These are phyloP conservation scores for Bombus polaris DNA, from an alignment of 1,140 invertebrate genomes.

Conservation along the genomic window DNA sequence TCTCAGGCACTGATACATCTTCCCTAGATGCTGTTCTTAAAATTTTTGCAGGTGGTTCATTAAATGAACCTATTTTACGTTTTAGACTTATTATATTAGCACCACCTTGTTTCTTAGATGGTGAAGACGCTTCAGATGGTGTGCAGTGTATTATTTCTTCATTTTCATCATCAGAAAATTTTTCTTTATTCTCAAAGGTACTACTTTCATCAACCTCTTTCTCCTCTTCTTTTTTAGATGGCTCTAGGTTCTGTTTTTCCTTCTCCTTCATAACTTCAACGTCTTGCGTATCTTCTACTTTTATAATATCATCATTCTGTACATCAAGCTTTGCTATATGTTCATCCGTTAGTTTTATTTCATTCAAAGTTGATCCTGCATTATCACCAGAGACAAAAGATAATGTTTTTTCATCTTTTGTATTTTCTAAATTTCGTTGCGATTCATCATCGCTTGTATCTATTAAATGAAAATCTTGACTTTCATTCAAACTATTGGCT, in stretches of 20 bases:
- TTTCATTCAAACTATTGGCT: conserved; percentile 55
- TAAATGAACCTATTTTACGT: conserved; percentile 60
- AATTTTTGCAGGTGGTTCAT: conserved; percentile 53
- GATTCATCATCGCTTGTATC: conserved; percentile 49
- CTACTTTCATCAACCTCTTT: conserved; percentile 8
- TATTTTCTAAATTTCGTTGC: neutral
- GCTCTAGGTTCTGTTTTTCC: neutral
- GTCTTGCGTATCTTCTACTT: conserved; percentile 2
- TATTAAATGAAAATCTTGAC: conserved; percentile 74
- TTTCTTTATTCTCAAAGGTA: neutral
- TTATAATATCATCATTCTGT: neutral
- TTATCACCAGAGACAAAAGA: neutral
- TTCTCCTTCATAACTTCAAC: conserved; percentile 8
- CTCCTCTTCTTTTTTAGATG: neutral
- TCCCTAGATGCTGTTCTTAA: conserved; percentile 41
- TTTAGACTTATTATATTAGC: conserved; percentile 50
- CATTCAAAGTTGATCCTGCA: neutral
- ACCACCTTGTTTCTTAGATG: conserved; percentile 44
- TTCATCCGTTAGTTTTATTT: neutral
- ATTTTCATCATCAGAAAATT: conserved; percentile 58
- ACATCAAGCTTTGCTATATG: neutral
- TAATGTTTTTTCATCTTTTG: neutral
- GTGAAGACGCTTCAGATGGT: conserved; percentile 57
- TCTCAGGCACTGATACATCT: conserved; percentile 24
- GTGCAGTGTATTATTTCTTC: conserved; percentile 74